These are phyloP conservation scores for Helicoverpa armigera DNA, from an alignment of 1,140 invertebrate genomes.

Conservation along the genomic window DNA sequence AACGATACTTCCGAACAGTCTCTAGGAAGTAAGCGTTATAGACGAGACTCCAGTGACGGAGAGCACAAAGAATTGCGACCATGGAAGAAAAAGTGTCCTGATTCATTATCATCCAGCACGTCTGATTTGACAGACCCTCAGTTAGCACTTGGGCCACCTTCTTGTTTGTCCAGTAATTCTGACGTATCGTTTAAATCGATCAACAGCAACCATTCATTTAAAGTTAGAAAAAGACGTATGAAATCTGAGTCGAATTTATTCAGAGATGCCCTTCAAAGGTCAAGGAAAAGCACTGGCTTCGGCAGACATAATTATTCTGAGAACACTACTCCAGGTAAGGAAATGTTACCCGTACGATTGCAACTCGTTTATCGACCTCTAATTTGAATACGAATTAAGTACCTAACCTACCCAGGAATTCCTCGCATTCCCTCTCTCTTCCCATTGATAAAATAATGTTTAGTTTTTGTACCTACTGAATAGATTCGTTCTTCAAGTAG, in stretches of 20 bases:
- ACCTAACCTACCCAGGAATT: too few species aligned
- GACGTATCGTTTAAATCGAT: slow-evolving; percentile 80
- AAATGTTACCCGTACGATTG: too few species aligned
- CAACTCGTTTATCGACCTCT: too few species aligned
- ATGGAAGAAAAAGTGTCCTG: slow-evolving; percentile 74
- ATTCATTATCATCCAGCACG: slow-evolving; percentile 64
- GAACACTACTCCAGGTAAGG: slow-evolving; percentile 66
- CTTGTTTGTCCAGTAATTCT: slow-evolving; percentile 72
- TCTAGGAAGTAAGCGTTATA: slow-evolving; percentile 67
- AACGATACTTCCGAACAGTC: slow-evolving; percentile 66
- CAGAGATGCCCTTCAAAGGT: slow-evolving; percentile 70
- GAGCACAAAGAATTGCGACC: slow-evolving; percentile 66
- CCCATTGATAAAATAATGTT: too few species aligned
- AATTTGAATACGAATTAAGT: too few species aligned
- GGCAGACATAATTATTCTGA: slow-evolving; percentile 61
- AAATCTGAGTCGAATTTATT: slow-evolving; percentile 79
- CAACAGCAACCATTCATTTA: slow-evolving; percentile 76
- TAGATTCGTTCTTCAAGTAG: too few species aligned
- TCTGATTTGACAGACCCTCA: slow-evolving; percentile 66
- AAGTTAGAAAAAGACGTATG: slow-evolving; percentile 73
- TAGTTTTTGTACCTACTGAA: too few species aligned
- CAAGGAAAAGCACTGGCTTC: slow-evolving; percentile 62
- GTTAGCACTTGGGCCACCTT: slow-evolving; percentile 48
- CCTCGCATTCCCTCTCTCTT: too few species aligned
- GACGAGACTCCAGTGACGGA: slow-evolving; percentile 66